Conservation (phyloP, 2,888 invertebrate genomes). For the Amphimallon solstitiale region DNA sequence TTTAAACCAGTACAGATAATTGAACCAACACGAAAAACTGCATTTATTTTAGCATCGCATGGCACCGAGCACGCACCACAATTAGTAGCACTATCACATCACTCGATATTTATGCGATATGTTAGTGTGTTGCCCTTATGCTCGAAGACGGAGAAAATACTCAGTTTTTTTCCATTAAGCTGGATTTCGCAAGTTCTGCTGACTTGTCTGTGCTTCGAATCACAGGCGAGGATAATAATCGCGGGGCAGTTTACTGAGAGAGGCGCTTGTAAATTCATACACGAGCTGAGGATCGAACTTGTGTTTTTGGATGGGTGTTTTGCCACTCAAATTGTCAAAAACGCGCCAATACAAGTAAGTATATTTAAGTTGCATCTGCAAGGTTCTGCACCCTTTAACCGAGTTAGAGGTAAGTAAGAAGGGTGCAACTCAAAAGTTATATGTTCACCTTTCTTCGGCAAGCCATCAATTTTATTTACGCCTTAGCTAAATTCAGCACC, state of each 20-base stretch:
- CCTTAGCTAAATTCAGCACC: too few species aligned
- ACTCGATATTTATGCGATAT: constrained; percentile 50
- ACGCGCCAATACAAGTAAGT: constrained; percentile 52
- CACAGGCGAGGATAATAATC: constrained; percentile 49
- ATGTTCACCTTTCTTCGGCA: too few species aligned
- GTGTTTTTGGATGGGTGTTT: constrained; percentile 52
- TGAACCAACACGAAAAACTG: constrained; percentile 50
- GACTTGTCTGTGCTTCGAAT: constrained; percentile 52
- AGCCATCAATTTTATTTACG: too few species aligned
- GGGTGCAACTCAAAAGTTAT: too few species aligned
- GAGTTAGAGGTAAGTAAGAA: too few species aligned
- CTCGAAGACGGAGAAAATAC: constrained; percentile 48
- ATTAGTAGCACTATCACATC: constrained; percentile 56
- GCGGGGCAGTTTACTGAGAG: constrained; percentile 52
- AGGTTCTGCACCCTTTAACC: too few species aligned
- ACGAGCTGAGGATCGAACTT: constrained; percentile 54
- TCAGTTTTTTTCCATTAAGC: constrained; percentile 55
- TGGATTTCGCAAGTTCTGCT: constrained; percentile 53
- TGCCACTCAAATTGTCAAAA: constrained; percentile 50
- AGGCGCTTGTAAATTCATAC: constrained; percentile 53
- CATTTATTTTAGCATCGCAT: constrained; percentile 56
- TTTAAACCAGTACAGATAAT: constrained; percentile 50
- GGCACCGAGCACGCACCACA: constrained; percentile 51
- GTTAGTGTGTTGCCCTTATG: constrained; percentile 47
- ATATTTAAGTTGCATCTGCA: too few species aligned